Base-by-base conservation (phyloP, 2,113 vertebrate genomes). In the Ageneiosus marmoratus region DNA sequence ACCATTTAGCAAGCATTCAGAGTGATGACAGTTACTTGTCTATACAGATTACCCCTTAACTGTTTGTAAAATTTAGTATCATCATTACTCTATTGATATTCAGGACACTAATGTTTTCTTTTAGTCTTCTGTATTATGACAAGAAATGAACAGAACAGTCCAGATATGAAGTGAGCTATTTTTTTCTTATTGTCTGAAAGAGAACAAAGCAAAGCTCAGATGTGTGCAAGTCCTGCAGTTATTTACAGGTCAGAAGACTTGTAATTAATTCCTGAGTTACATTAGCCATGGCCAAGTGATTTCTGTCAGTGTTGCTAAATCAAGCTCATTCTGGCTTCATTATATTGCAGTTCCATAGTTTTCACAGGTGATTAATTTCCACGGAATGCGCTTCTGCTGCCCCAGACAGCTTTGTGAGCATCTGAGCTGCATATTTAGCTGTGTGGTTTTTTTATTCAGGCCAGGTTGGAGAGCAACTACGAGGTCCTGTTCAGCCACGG, bases 341-440 rank as follows among this genome's bases (percentile, higher is more conserved):
- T 82, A 83, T 80, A 50, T 78, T 63, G 37, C 81, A 80, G 81
- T 76, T 83, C 27, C 67, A 65, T 34, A 24, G 41, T 84, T 84
- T 81, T 87, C 69, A 75, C 83, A 82, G 86, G 83, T 87, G 86
- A 87, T 87, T 84, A 84, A 82, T 82, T 87, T 79, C 78, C 83
- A 73, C 48, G 46, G 76, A 84, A 74, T 77, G 65, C 13, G 34
- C 48, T 75, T 84, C 58, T 67, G 32, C 74, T 70, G 32, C 76
- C 77, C 70, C 51, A 81, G 78, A 87, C 86, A 79, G 83, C 67
- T 79, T 85, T 76, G 72, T 44, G 60, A 80, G 56, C 83, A 76
- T 80, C 56, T 80, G 72, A 80, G 78, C 82, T 84, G 9, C 55
- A 65, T 55, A 77, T 81, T 84, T 78, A 84, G 78, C 34, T 50